A percentile compares a stretch with the other conserved stretches of the same genome.
Conservation (phyloP, 1,140 invertebrate species). For the Pogonomyrmex barbatus region DNA sequence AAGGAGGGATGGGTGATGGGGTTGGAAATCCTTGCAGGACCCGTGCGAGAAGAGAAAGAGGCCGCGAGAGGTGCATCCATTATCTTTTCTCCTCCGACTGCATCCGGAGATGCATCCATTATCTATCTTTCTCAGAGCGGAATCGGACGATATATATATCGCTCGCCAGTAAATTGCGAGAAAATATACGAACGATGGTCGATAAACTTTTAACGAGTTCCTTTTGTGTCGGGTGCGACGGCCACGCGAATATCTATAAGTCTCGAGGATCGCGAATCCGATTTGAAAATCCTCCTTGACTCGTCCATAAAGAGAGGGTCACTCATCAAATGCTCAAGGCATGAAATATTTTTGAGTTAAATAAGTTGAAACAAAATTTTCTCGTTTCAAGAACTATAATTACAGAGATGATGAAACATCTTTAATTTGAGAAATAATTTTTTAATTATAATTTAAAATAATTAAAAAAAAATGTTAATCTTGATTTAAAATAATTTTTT, state of each 20-base stretch:
- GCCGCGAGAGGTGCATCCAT: slow-evolving; percentile 67
- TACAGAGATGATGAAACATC: neutral
- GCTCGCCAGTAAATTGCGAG: slow-evolving; percentile 67
- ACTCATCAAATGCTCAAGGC: slow-evolving; percentile 39
- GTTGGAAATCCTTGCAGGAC: slow-evolving; percentile 68
- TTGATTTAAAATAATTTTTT: neutral
- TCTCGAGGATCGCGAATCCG: slow-evolving; percentile 49
- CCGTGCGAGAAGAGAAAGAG: slow-evolving; percentile 44
- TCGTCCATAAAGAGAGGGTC: slow-evolving; percentile 33
- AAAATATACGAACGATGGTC: slow-evolving; percentile 71
- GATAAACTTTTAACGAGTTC: slow-evolving; percentile 75
- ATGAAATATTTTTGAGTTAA: slow-evolving; percentile 32
- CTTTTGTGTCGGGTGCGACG: slow-evolving; percentile 57
- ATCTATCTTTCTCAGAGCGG: slow-evolving; percentile 56
- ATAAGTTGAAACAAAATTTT: slow-evolving; percentile 2
- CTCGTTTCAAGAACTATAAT: neutral
- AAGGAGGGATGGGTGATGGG: slow-evolving; percentile 34
- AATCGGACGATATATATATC: slow-evolving; percentile 66
- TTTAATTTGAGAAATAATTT: too few relatives aligned
- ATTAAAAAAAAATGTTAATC: neutral
- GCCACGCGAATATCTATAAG: slow-evolving; percentile 50
- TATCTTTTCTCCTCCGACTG: slow-evolving; percentile 44
- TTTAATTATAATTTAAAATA: neutral
- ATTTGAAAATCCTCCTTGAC: slow-evolving; percentile 52
- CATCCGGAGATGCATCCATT: slow-evolving; percentile 56